Evolutionary conservation across 2,797 vertebrate genomes (phyloP), one percentile per base, ranked within the genome.

Genomic region (Varecia variegata): DNA sequence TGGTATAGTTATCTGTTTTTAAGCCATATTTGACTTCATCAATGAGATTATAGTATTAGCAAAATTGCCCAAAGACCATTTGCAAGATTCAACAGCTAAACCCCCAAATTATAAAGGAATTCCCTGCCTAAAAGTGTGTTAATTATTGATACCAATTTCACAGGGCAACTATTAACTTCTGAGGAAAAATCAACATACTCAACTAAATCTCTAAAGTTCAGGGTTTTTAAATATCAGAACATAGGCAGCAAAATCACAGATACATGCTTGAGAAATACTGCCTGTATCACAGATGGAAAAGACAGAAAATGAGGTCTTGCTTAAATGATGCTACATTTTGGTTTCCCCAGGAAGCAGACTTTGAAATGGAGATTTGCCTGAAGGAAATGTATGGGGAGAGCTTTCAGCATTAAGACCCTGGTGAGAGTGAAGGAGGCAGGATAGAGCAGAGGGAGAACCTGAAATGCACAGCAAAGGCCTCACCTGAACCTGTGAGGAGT

Each of bases 11-110:
- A 74, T 71, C 47, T 80, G 5, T 86, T 80, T 71, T 94, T 50
- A 93, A 94, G 81, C 20, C 52, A 79, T 58, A 79, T 91, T 30
- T 65, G 9, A 90, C 43, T 88, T 90, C n/a, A 84, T 12, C 40
- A 94, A 62, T 93, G 80, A 81, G 12, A 71, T 89, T 93, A 30
- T 1, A 58, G 18, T 40, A 45, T 87, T 68, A 88, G 58, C 20
- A 88, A 84, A 92, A 88, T 90, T 68, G 10, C 7, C 71, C 38
- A 74, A 96, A 92, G 62, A 68, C n/a, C 52, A 95, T 43, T 92
- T 84, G 62, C 2, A 90, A 93, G 60, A 92, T 87, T 87, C 40
- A 89, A 74, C 8, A 77, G 18, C 21, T 71, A 93, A 93, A 77
- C 74, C n/a, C 25, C 35, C 71, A 43, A 89, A 76, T 89, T 94